Evolutionary conservation across 2,797 vertebrate genomes (phyloP).

Genomic region (Hemibagrus guttatus): DNA sequence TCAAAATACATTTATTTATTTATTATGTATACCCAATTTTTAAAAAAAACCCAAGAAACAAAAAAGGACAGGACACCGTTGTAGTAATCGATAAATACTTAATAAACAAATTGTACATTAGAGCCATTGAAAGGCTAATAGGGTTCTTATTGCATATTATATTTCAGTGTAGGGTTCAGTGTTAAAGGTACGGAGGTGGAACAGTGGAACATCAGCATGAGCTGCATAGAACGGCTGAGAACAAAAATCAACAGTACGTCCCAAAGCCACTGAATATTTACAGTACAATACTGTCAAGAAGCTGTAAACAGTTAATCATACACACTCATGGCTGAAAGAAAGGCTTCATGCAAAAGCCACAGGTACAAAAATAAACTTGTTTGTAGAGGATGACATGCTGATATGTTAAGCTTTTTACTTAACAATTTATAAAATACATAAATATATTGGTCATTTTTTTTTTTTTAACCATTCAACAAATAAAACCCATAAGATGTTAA

Average conservation of each 20-base stretch:
- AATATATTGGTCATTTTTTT: conserved; percentile 37
- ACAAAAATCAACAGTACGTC: conserved; percentile 4
- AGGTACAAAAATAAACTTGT: conserved; percentile 47
- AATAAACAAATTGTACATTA: conserved; percentile 22
- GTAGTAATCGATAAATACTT: conserved; percentile 29
- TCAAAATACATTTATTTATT: conserved; percentile 54
- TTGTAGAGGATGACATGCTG: conserved; percentile 17
- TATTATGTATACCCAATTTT: conserved; percentile 21
- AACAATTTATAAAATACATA: conserved; percentile 21
- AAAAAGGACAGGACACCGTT: conserved; percentile 19
- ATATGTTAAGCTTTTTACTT: not conserved
- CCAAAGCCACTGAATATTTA: conserved; percentile 29
- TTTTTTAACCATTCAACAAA: conserved; percentile 17
- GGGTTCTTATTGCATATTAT: conserved; percentile 47
- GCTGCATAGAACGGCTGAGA: conserved; percentile 26
- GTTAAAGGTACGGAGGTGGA: conserved; percentile 33
- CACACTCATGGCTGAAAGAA: conserved; percentile 27
- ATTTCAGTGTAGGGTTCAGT: conserved; percentile 11
- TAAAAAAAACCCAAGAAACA: not conserved
- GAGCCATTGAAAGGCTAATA: conserved; percentile 11
- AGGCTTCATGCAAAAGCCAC: conserved; percentile 52
- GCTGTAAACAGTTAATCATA: conserved; percentile 31
- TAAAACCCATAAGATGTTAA: conserved; percentile 29
- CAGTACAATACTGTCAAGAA: conserved; percentile 16
- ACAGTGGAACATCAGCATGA: not conserved